A percentile compares a stretch with the other conserved stretches of the same genome.
These are phyloP conservation scores for Daphoenositta chrysoptera DNA, from an alignment of 2,113 vertebrate species.

Conservation along the genomic window DNA sequence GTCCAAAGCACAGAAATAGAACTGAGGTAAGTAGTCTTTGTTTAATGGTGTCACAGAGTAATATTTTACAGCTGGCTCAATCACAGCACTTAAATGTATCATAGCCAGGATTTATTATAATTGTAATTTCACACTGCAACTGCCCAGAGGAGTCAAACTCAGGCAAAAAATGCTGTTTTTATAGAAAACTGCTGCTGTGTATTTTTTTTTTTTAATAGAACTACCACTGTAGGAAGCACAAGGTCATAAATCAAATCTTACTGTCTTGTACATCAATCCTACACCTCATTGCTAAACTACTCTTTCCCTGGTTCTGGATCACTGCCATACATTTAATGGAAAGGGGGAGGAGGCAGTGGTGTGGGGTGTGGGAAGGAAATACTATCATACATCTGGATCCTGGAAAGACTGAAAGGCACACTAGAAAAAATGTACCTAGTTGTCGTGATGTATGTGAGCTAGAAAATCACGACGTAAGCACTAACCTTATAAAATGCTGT, in stretches of 20 bases:
- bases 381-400: background rate
- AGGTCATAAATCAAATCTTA: background rate
- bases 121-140: background rate
- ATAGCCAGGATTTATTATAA: background rate
- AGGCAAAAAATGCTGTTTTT: background rate
- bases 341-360: background rate
- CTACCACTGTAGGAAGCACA: background rate
- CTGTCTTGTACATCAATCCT: background rate
- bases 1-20: background rate
- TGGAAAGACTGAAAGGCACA: background rate
- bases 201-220: background rate
- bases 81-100: background rate
- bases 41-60: background rate
- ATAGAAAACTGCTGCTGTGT: background rate
- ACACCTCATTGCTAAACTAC: background rate
- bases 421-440: background rate
- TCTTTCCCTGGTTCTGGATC: background rate
- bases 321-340: background rate
- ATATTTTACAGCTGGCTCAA: background rate
- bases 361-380: background rate
- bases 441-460: background rate
- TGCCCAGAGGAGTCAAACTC: background rate
- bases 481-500: background rate
- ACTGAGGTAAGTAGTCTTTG: background rate
- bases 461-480: background rate